These are phyloP conservation scores for Echinarachnius parma DNA, from an alignment of 53 echinoderm and acorn worm species.

Conservation along the genomic window DNA sequence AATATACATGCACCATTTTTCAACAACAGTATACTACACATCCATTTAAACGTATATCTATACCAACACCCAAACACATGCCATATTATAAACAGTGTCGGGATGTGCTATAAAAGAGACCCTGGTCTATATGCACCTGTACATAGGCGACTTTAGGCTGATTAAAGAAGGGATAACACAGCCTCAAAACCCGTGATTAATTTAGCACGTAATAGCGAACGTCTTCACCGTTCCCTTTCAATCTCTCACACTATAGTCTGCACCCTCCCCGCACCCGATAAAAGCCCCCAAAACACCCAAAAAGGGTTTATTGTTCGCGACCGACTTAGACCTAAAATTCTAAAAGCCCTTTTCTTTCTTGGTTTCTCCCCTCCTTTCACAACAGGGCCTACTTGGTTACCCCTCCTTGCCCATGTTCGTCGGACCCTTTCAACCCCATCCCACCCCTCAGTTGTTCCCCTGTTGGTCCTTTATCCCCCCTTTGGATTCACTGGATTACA, in stretches of 20 bases:
- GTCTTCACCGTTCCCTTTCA: slow-evolving; percentile 1
- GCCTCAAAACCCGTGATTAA: slow-evolving; percentile 14
- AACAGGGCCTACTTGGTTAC: background rate
- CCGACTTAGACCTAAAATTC: slow-evolving; percentile 12
- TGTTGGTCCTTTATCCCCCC: background rate
- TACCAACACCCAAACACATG: too few species aligned
- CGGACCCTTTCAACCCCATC: slow-evolving; percentile 28
- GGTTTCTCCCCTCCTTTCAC: background rate
- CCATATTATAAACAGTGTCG: too few species aligned
- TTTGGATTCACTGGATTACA: background rate
- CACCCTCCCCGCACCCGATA: too few species aligned
- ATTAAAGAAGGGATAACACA: too few species aligned
- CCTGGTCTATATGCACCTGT: too few species aligned
- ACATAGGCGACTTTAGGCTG: too few species aligned
- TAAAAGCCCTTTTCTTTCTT: slow-evolving; percentile 5
- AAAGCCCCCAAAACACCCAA: too few species aligned
- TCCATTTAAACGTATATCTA: too few species aligned
- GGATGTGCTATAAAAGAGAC: too few species aligned
- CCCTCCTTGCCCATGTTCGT: slow-evolving; percentile 2
- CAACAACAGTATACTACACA: too few species aligned
- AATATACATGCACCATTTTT: too few species aligned
- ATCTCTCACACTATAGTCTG: slow-evolving; percentile 12
- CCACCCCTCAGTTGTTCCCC: background rate
- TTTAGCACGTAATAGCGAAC: slow-evolving; percentile 19
- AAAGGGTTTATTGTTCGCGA: slow-evolving; percentile 40